phyloP scores from a whole-genome alignment of 64 coral and sea anemone genomes.

The Pachyseris speciosa region DNA sequence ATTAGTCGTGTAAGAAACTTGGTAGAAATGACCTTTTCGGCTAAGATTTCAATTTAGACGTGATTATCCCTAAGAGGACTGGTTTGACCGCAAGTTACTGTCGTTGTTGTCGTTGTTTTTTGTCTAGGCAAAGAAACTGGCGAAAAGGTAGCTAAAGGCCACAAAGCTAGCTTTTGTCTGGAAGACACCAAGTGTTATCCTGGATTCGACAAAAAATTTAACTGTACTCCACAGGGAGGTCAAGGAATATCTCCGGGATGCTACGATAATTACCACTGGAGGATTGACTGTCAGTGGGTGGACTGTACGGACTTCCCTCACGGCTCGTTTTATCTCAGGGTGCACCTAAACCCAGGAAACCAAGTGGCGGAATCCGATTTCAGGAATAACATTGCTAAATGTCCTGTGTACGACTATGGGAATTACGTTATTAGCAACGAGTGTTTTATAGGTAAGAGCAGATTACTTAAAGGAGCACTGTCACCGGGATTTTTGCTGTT shows the following conservation, averaged over 20 bases:
- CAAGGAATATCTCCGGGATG: conserved; percentile 92
- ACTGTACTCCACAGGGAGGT: conserved; percentile 79
- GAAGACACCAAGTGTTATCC: conserved; percentile 87
- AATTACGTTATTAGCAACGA: neutral
- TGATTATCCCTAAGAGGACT: neutral
- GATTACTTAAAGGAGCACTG: no score
- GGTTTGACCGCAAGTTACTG: neutral
- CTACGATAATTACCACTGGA: conserved; percentile 90
- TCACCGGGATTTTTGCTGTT: no score
- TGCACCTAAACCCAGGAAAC: conserved; percentile 80
- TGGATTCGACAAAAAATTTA: conserved; percentile 72
- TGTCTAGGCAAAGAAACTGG: neutral
- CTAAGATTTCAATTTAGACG: no score
- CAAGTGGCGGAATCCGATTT: conserved; percentile 90
- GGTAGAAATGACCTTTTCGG: no score
- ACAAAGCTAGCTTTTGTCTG: conserved; percentile 98
- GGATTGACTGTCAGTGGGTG: conserved; percentile 97
- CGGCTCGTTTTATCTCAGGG: conserved; percentile 48
- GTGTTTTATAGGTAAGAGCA: conserved; percentile 67
- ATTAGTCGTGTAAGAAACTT: no score
- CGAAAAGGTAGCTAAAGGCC: conserved; percentile 81
- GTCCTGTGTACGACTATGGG: conserved; percentile 70
- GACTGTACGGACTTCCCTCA: conserved; percentile 76
- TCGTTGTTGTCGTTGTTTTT: neutral
- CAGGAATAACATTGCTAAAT: conserved; percentile 89